Base-by-base conservation (phyloP, 2,888 invertebrate genomes). In the Meta bourneti region DNA sequence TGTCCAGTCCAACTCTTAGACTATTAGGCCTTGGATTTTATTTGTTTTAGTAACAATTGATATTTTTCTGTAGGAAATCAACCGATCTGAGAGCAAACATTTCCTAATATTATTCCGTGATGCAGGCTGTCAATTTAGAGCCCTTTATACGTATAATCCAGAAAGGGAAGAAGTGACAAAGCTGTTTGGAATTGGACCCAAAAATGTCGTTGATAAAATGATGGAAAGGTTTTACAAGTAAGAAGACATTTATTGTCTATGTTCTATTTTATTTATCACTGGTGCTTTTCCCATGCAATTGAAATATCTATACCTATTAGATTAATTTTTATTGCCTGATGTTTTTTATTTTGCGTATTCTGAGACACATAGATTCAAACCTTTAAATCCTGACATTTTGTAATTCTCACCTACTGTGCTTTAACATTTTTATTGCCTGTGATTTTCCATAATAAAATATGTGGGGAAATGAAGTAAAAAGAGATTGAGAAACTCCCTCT, bases 191-290 rank as follows among this genome's bases (percentile, higher is more conserved):
- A 98, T 98, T 82, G 99, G 99, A 84, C 99, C 99, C 13, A 95
- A 95, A 95, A 97, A 97, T 95, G 98, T 99, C 94, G 97, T 97
- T 94, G 98, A 99, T 95, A 97, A 98, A 94, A 99, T 99, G 99
- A 99, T 99, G 95, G 99, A 99, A 95, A 98, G 98, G 95, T 99
- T 99, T 96, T 99, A 99, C 96, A 99, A 99, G 99, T 99, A 95
- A 97, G 98, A 96, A 19, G 9, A 8, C 48, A 9, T 61, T 49
- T 49, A 52, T 77, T 0, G 16, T 16, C 7, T 71, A 9, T 13
- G 70, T 34, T n/a, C 16, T 51, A 7, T 19, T 79, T 20, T 4
- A 49, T 75, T 6, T 8, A 4, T 9, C 16, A 52, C n/a, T 54
- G 19, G 9, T 11, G 52, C 8, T 16, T 61, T 54, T 79, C 9